Conservation (phyloP, 2,888 invertebrate species). For the Dugesia japonica region DNA sequence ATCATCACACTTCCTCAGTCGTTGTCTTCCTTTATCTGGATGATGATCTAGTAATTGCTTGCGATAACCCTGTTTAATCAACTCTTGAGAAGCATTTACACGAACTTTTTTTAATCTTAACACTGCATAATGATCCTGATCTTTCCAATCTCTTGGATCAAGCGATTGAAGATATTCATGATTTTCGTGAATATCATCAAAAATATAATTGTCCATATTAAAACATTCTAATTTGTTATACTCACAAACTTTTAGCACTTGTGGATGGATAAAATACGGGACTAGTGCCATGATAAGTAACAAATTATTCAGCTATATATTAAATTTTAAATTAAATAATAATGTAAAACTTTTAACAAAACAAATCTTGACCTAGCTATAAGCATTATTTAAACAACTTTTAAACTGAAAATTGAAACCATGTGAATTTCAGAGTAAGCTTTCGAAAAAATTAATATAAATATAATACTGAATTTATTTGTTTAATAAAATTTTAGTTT, state of each 20-base stretch:
- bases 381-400: neutral
- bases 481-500: no score
- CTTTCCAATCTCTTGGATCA: constrained; percentile 89
- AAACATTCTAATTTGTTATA: neutral
- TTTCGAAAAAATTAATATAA: no score
- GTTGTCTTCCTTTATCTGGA: constrained; percentile 80
- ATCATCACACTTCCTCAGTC: constrained; percentile 64
- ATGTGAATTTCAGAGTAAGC: no score
- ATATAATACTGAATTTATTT: no score
- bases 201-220: neutral
- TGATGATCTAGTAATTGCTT: constrained; percentile 80
- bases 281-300: neutral
- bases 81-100: constrained; percentile 70
- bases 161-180: constrained; percentile 52
- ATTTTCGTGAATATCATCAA: neutral
- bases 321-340: neutral
- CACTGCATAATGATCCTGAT: constrained; percentile 90
- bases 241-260: neutral
- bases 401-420: no score
- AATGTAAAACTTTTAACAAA: neutral
- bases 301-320: no score
- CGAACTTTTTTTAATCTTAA: constrained; percentile 70
- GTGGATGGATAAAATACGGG: neutral
- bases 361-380: neutral
- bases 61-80: constrained; percentile 74